These are phyloP conservation scores for Columba livia DNA, from an alignment of 2,113 vertebrate species.

Conservation along the genomic window DNA sequence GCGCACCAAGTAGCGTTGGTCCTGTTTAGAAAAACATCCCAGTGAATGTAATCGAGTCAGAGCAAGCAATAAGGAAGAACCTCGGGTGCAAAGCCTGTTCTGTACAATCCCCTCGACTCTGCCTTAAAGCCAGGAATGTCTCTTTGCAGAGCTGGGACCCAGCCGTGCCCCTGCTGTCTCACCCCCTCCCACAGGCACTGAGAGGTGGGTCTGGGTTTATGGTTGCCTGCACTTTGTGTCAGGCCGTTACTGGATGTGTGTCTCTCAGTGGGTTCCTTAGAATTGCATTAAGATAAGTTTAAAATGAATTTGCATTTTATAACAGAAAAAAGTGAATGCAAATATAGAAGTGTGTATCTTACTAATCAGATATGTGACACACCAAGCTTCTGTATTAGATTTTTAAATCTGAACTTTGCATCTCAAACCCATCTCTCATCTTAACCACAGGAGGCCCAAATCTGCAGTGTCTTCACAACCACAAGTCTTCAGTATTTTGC, in stretches of 20 bases:
- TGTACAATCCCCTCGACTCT: fast-evolving
- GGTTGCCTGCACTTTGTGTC: background rate
- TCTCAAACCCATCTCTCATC: constrained; percentile 15
- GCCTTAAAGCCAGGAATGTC: background rate
- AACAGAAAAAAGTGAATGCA: background rate
- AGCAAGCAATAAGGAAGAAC: background rate
- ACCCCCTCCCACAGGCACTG: background rate
- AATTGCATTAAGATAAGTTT: background rate
- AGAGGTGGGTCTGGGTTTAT: background rate
- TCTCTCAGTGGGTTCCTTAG: background rate
- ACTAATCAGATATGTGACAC: background rate
- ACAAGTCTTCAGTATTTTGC: background rate
- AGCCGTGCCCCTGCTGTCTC: fast-evolving
- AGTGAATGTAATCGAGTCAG: fast-evolving
- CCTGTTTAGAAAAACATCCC: background rate
- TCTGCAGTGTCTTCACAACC: constrained; percentile 11
- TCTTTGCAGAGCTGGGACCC: background rate
- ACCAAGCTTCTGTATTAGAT: background rate
- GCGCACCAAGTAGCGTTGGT: fast-evolving
- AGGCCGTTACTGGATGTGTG: background rate
- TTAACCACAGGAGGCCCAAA: constrained; percentile 39
- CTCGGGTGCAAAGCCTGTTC: background rate
- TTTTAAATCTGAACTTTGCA: constrained; percentile 14
- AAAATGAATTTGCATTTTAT: background rate
- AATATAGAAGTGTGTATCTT: background rate